Base-by-base conservation (phyloP, 1,140 invertebrate genomes). In the Drosophila micromelanica region DNA sequence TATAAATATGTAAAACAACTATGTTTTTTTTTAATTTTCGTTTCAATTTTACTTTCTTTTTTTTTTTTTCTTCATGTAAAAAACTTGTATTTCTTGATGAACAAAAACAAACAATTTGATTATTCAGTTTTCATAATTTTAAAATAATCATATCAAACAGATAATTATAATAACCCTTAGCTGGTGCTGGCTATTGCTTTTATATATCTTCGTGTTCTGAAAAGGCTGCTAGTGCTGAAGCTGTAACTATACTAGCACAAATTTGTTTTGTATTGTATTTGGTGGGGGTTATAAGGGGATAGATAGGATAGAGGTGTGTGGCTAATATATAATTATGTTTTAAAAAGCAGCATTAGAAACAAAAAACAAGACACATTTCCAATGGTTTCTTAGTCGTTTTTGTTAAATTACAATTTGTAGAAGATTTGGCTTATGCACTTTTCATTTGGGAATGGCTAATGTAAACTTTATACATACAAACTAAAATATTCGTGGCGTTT, bases 141-240 rank as follows among this genome's bases (percentile, higher is more conserved):
- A 71, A 85, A 90, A 90, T 80, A 80, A 90, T 90, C 85, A 85
- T 78, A 63, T 65, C 85, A 90, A 90, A 90, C 86, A 90, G 86
- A 86, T 86, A 64, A 73, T 64, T 78, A 81, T 77, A 79, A 52
- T 81, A 76, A 86, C 52, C 63, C 62, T 73, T 84, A 82, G 73
- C 72, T 68, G 56, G 45, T 68, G 56, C 42, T 76, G 63, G 63
- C 23, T 60, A 52, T 48, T 79, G 56, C 11, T 62, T 78, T 38
- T 40, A 45, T 61, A 45, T 48, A 45, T 11, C 17, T 45, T 48
- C 46, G 23, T 11, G 3, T 49, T 65, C 6, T 51, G 38, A 54
- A 45, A 67, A 67, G 63, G 62, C 62, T 67, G 46, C 48, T 67
- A 60, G 32, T 32, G 40, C 54, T 9, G 43, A 30, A 45, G 64